Percentiles rank a stretch among this genome's conserved stretches.
phyloP scores from a whole-genome alignment of 2,888 invertebrate species.

The Tromatobia lineatoria region DNA sequence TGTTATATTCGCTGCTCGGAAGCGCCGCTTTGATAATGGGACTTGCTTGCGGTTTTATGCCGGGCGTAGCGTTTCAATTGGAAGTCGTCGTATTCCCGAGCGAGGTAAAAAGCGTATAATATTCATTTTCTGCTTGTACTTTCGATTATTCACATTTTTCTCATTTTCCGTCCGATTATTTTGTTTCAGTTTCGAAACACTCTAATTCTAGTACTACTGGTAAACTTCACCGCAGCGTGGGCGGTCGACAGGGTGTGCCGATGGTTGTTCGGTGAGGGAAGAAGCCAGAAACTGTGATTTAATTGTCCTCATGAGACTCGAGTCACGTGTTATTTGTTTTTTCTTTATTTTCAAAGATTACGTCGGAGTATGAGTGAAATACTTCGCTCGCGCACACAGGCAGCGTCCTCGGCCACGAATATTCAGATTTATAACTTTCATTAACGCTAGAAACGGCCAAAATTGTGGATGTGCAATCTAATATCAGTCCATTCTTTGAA shows the following conservation, averaged over 20 bases:
- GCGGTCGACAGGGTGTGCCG: slow-evolving; percentile 94
- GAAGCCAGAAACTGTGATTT: slow-evolving; percentile 84
- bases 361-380: slow-evolving; percentile 33
- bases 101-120: slow-evolving; percentile 90
- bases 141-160: background rate
- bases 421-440: background rate
- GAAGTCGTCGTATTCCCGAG: slow-evolving; percentile 97
- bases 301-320: slow-evolving; percentile 20
- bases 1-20: slow-evolving; percentile 95
- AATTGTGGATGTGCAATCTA: too few species aligned
- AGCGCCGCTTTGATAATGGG: slow-evolving; percentile 94
- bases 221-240: slow-evolving; percentile 95
- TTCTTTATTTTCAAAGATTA: background rate
- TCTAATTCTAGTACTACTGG: slow-evolving; percentile 93
- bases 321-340: slow-evolving; percentile 29
- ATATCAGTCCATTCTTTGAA: too few species aligned
- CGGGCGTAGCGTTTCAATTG: slow-evolving; percentile 95
- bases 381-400: slow-evolving; percentile 9
- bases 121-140: background rate
- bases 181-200: slow-evolving; percentile 93
- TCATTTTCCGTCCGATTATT: background rate
- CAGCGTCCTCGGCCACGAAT: background rate
- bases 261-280: slow-evolving; percentile 94
- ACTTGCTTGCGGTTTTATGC: slow-evolving; percentile 93
- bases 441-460: background rate